These are phyloP conservation scores for Listronotus oregonensis DNA, from an alignment of 1,140 invertebrate species.

Conservation along the genomic window DNA sequence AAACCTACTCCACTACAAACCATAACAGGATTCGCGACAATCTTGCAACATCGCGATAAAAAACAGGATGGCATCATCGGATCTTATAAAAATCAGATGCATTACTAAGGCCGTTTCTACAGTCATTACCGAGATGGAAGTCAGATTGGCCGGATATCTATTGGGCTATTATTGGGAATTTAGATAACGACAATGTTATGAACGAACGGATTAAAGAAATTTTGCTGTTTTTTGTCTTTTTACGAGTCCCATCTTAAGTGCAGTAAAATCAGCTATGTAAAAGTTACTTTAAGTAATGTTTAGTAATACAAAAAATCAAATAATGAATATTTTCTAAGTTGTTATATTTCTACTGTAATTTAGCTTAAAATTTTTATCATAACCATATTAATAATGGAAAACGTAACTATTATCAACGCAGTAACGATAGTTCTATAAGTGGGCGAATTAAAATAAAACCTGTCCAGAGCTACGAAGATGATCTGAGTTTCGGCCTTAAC, in stretches of 20 bases:
- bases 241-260: neutral
- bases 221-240: too few relatives aligned
- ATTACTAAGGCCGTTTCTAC: conserved; percentile 28
- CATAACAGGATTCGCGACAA: conserved; percentile 21
- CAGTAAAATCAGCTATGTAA: neutral
- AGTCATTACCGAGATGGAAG: conserved; percentile 23
- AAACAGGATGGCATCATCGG: conserved; percentile 22
- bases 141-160: conserved; percentile 22
- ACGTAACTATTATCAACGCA: too few relatives aligned
- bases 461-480: too few relatives aligned
- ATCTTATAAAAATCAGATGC: conserved; percentile 18
- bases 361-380: too few relatives aligned
- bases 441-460: too few relatives aligned
- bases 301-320: neutral
- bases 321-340: too few relatives aligned
- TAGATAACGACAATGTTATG: conserved; percentile 25
- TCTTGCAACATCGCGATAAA: conserved; percentile 25
- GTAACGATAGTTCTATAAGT: too few relatives aligned
- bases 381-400: too few relatives aligned
- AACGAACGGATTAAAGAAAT: conserved; percentile 10
- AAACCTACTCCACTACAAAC: conserved; percentile 14
- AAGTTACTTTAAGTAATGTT: neutral
- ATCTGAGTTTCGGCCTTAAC: too few relatives aligned
- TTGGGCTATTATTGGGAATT: conserved; percentile 16
- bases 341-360: too few relatives aligned